A percentile compares a stretch with the other conserved stretches of the same genome.
phyloP scores from a whole-genome alignment of 1,140 invertebrate genomes.

The Drosophila truncata region DNA sequence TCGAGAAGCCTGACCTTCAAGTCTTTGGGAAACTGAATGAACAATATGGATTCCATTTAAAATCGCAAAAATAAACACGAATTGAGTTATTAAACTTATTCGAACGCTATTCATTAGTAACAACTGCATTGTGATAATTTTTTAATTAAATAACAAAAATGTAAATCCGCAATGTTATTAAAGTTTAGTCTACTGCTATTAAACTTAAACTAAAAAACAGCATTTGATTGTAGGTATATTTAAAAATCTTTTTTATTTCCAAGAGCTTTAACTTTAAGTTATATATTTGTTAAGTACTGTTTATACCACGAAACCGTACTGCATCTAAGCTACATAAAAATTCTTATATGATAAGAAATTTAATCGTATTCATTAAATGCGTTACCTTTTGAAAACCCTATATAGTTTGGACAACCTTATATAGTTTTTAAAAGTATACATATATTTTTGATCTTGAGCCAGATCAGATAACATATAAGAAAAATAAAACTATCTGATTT shows the following conservation, averaged over 20 bases:
- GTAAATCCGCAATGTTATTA: background rate
- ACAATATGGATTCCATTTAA: conserved; percentile 3
- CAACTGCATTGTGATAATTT: background rate
- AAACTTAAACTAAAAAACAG: background rate
- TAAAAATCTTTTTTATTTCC: background rate
- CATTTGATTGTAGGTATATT: background rate
- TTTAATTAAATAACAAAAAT: background rate
- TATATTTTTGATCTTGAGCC: no score
- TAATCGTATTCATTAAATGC: no score
- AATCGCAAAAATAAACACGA: background rate
- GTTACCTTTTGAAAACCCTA: no score
- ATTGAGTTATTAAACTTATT: background rate
- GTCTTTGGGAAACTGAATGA: conserved; percentile 9
- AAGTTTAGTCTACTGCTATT: background rate
- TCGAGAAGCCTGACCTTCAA: conserved; percentile 1
- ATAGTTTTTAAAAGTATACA: no score
- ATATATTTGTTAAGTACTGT: conserved; percentile 1
- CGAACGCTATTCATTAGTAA: background rate
- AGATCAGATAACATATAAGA: no score
- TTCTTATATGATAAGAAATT: background rate
- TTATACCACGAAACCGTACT: background rate
- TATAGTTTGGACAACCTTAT: no score
- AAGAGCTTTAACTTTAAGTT: conserved; percentile 7
- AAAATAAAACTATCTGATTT: no score
- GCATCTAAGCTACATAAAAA: background rate